Percentiles rank a stretch among this genome's conserved stretches.
These are phyloP conservation scores for Montifringilla adamsi DNA, from an alignment of 2,113 vertebrate species.

Conservation along the genomic window DNA sequence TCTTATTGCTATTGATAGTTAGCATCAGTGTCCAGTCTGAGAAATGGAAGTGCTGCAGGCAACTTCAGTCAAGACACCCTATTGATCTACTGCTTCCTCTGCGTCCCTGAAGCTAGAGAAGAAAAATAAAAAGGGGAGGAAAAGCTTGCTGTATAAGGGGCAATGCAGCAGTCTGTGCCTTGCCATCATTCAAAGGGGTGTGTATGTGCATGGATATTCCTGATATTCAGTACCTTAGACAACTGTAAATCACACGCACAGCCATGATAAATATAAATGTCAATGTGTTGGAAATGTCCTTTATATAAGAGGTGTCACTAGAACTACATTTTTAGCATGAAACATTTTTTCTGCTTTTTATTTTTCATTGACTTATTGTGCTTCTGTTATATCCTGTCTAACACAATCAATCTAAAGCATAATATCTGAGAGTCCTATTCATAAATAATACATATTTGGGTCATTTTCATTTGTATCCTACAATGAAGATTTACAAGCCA, in stretches of 20 bases:
- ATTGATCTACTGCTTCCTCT: constrained; percentile 80
- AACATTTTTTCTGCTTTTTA: constrained; percentile 63
- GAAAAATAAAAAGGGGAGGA: constrained; percentile 59
- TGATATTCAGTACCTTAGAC: constrained; percentile 31
- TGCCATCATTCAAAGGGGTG: constrained; percentile 51
- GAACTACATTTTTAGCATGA: constrained; percentile 60
- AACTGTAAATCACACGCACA: constrained; percentile 36
- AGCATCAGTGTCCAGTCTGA: constrained; percentile 82
- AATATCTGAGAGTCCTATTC: constrained; percentile 57
- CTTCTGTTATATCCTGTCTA: constrained; percentile 55
- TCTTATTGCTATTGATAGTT: constrained; percentile 85
- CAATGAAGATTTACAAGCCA: constrained; percentile 66
- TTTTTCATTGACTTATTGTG: constrained; percentile 56
- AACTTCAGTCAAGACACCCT: constrained; percentile 71
- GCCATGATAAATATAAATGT: constrained; percentile 35
- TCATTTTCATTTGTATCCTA: constrained; percentile 45
- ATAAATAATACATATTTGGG: constrained; percentile 66
- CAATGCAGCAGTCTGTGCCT: constrained; percentile 30
- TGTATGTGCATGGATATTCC: constrained; percentile 34
- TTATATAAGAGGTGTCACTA: constrained; percentile 36
- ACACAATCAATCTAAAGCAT: constrained; percentile 62
- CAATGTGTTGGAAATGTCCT: constrained; percentile 3
- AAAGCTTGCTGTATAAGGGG: constrained; percentile 27
- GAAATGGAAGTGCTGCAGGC: constrained; percentile 81
- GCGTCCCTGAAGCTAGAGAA: constrained; percentile 63